Base-by-base conservation (phyloP, 2,797 vertebrate genomes). In the Argyrosomus regius region DNA sequence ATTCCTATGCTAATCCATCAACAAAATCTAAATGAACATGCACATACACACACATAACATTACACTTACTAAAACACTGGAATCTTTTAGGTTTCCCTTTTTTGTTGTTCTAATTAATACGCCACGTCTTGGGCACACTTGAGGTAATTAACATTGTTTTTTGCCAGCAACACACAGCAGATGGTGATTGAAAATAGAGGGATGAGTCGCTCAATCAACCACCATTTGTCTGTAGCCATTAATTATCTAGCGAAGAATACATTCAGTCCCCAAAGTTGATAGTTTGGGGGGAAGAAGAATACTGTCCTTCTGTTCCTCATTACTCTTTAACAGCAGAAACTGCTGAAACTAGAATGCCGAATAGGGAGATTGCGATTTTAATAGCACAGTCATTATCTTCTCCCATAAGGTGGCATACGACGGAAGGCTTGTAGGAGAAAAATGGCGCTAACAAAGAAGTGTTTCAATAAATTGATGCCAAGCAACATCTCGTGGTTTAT, bases 151-250 rank as follows among this genome's bases (percentile, higher is more conserved):
- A 94, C 89, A 88, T 91, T 92, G 93, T 92, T 93, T 94, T 94
- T 94, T 87, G 89, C 90, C 85, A 81, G 92, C 91, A 92, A 94
- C 89, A 91, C 89, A 80, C 92, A 94, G 87, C 95, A 96, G 95
- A 96, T 96, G 95, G 95, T 94, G 94, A 95, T 94, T 95, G 95
- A 95, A 94, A 95, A 94, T 92, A 93, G 94, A 95, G 91, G 94
- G 93, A 94, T 94, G 94, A 95, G 93, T 95, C 94, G 93, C 95
- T 96, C 95, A 95, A 96, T 96, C 95, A 96, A 93, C 91, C 92
- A 83, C 92, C 93, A 93, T 95, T 96, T 95, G 94, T 95, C 94
- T 95, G 92, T 90, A 93, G 94, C 95, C 93, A 96, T 96, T 96
- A 95, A 96, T 96, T 96, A 96, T 96, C 95, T 90, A 78, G 88